phyloP scores from a whole-genome alignment of 2,888 invertebrate genomes.

The Formica aserva region DNA sequence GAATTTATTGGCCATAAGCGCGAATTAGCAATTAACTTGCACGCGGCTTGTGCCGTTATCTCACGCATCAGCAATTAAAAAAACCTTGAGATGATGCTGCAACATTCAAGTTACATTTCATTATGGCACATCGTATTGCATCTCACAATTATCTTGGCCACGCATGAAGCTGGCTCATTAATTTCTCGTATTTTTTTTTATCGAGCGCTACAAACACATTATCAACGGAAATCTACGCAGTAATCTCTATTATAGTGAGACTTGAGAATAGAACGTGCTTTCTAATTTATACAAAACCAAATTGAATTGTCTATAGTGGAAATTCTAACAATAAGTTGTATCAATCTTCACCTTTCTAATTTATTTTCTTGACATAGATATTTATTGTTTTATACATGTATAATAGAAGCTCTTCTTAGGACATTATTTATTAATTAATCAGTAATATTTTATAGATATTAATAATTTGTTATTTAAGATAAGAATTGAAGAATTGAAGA shows the following conservation, averaged over 20 bases:
- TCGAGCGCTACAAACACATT: slow-evolving; percentile 40
- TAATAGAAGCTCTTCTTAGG: background rate
- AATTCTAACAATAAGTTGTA: slow-evolving; percentile 22
- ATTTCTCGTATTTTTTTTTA: slow-evolving; percentile 41
- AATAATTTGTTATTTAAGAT: background rate
- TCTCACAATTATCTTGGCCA: slow-evolving; percentile 52
- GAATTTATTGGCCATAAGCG: slow-evolving; percentile 52
- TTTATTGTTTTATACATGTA: background rate
- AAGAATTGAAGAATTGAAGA: background rate
- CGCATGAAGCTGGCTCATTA: slow-evolving; percentile 51
- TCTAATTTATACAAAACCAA: slow-evolving; percentile 51
- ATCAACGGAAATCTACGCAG: slow-evolving; percentile 44
- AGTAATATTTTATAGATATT: background rate
- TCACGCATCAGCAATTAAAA: slow-evolving; percentile 53
- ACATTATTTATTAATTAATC: background rate
- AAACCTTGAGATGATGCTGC: slow-evolving; percentile 52
- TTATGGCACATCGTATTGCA: slow-evolving; percentile 55
- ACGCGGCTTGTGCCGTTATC: slow-evolving; percentile 39
- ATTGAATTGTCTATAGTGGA: slow-evolving; percentile 11
- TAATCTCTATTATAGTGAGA: slow-evolving; percentile 49
- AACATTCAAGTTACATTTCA: slow-evolving; percentile 56
- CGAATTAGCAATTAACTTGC: slow-evolving; percentile 54
- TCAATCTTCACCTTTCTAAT: slow-evolving; percentile 32
- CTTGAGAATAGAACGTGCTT: slow-evolving; percentile 45
- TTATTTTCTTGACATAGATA: slow-evolving; percentile 14